Conservation (phyloP, 2,113 vertebrate genomes). For the Elanus axillaris region DNA sequence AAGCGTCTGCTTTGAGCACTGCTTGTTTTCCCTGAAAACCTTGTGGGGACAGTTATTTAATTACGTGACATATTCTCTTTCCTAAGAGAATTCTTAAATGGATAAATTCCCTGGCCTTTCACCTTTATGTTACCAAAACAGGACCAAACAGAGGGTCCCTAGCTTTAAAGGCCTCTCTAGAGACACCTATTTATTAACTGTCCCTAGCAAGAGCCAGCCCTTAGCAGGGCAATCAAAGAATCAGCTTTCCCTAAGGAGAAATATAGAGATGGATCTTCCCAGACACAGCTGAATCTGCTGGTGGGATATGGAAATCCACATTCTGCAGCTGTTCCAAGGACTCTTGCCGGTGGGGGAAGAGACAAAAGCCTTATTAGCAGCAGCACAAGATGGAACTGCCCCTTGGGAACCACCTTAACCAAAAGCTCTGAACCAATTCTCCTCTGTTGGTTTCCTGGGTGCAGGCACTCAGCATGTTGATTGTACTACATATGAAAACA, state of each 20-base stretch:
- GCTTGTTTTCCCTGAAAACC: background rate
- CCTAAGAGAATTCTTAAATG: background rate
- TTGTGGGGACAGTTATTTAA: background rate
- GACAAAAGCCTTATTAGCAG: background rate
- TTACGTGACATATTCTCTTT: background rate
- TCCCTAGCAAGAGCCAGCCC: background rate
- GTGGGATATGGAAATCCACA: background rate
- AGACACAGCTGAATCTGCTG: background rate
- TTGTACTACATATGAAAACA: fast-evolving
- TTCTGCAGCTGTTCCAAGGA: background rate
- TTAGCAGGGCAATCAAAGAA: background rate
- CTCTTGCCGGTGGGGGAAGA: background rate
- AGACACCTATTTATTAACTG: background rate
- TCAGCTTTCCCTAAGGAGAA: background rate
- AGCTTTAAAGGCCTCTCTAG: background rate
- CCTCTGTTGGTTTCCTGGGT: background rate
- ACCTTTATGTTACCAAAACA: background rate
- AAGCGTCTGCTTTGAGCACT: background rate
- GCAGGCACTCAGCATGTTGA: fast-evolving
- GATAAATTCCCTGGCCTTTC: constrained; percentile 26
- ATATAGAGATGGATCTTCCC: background rate
- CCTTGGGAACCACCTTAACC: background rate
- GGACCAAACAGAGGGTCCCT: background rate
- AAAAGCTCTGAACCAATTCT: background rate
- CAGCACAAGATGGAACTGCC: background rate